phyloP scores from a whole-genome alignment of 1,140 invertebrate species.

The Drosophila grimshawi region DNA sequence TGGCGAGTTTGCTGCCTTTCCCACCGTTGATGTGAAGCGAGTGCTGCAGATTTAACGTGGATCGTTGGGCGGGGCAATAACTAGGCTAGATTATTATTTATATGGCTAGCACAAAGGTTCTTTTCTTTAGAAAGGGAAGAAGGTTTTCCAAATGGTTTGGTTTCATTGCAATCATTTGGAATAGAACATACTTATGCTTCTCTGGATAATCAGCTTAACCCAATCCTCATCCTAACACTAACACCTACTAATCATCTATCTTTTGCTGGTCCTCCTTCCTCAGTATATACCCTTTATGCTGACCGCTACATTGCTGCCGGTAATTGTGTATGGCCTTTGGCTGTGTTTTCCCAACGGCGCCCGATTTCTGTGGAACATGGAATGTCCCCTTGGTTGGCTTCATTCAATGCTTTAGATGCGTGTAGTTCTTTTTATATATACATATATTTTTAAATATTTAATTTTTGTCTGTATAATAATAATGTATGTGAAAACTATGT shows the following conservation, averaged over 20 bases:
- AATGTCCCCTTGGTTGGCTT: background rate
- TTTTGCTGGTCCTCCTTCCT: background rate
- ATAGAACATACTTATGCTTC: conserved; percentile 5
- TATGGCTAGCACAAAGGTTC: conserved; percentile 52
- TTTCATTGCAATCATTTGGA: background rate
- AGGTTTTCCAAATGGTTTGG: background rate
- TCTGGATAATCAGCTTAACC: background rate
- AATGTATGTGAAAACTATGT: conserved; percentile 24
- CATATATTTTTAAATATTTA: conserved; percentile 33
- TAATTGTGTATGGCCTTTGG: conserved; percentile 8
- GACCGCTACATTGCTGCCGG: conserved; percentile 6
- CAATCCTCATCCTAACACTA: conserved; percentile 5
- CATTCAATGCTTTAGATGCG: conserved; percentile 5
- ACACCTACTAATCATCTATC: conserved; percentile 21
- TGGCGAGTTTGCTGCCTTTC: conserved; percentile 78
- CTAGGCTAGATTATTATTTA: conserved; percentile 52
- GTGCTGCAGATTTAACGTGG: conserved; percentile 69
- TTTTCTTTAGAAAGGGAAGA: conserved; percentile 1
- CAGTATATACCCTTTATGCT: conserved; percentile 24
- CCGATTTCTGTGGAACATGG: background rate
- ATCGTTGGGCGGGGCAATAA: conserved; percentile 35
- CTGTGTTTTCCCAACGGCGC: conserved; percentile 4
- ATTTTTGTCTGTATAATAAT: conserved; percentile 63
- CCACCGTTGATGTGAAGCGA: conserved; percentile 81
- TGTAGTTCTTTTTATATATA: background rate